Evolutionary conservation across 2,888 invertebrate species (phyloP), one percentile per base, ranked within the genome.

Genomic region (Hirtodrosophila histrioides): DNA sequence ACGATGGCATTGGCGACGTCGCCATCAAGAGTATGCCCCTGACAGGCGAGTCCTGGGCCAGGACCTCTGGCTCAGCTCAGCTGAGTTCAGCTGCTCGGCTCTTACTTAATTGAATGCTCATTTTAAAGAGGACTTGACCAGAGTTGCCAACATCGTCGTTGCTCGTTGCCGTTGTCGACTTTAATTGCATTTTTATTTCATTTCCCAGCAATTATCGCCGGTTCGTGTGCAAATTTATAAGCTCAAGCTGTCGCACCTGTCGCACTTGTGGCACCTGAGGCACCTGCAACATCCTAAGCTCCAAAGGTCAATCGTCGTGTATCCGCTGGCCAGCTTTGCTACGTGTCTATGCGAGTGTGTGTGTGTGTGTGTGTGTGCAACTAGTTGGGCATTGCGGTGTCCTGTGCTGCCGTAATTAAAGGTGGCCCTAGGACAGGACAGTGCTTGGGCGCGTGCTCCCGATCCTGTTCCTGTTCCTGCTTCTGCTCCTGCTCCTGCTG

Each of bases 141-240:
- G 62, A 55, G 65, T 75, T 67, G 46, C 61, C 51, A 60, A 45
- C 74, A 49, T 56, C 55, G 24, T 45, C 6, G 49, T 27, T 27
- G 27, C 6, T 31, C 31, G 31, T 8, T 12, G 51, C 46, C 75
- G 67, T 68, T 54, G 70, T 70, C 57, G 69, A 80, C 80, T 86
- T 84, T 88, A 88, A 88, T 88, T 88, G 88, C 88, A 89, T 89
- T 88, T 89, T 85, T 83, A 88, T 88, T 88, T 88, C 79, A 88
- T 88, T 89, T 88, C 74, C 76, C 76, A 86, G 88, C 88, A 88
- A 88, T 88, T 88, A 88, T 86, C 75, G 79, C 78, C 71, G 69
- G 79, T 87, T 77, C 77, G 70, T 80, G 85, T 71, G 80, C 77
- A 78, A 82, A 73, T 81, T 75, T 76, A 75, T 85, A 78, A 82